Base-by-base conservation (phyloP, 2,888 invertebrate genomes). In the Sclerodermus sp. region DNA sequence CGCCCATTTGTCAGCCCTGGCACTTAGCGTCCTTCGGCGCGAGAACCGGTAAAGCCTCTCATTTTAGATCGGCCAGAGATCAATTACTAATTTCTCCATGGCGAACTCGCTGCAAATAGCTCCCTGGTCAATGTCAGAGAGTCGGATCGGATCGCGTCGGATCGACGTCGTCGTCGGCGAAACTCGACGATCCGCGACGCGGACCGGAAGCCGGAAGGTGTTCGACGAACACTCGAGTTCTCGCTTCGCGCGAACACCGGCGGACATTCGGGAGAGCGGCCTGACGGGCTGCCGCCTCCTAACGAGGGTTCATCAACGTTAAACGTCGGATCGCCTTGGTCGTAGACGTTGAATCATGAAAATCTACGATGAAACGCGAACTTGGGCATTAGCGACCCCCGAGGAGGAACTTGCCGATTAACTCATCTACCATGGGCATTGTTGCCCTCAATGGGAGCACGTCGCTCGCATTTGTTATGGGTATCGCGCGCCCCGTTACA, bases 321-420 rank as follows among this genome's bases (percentile, higher is more conserved):
- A n/a, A n/a, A n/a, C n/a, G n/a, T n/a, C n/a, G 23, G 3, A 23
- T 23, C 23, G 23, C 8, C 4, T 8, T n/a, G 2, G 41, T 41
- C 14, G 29, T 23, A 12, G 41, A 23, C 18, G 41, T 29, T 23
- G 18, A n/a, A 38, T 14, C 4, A 38, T 17, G 38, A 16, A 14
- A 17, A 38, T 9, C 14, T 9, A 31, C 57, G 65, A 65, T 63
- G 49, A 58, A 57, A 52, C 52, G 53, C 51, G 62, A 55, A 52
- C 18, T 13, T 37, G 49, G 48, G 45, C 47, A 53, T 37, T 46
- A 57, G 38, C 23, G 17, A 29, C 53, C 49, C 42, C 62, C 63
- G 65, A 69, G 68, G 73, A 77, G 77, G 77, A 77, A 77, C 77
- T 77, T 71, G 66, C 67, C 77, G 76, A 77, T 77, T 77, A 77